Evolutionary conservation across 2,888 invertebrate genomes (phyloP).

Genomic region (Rhaphigaster nebulosa): DNA sequence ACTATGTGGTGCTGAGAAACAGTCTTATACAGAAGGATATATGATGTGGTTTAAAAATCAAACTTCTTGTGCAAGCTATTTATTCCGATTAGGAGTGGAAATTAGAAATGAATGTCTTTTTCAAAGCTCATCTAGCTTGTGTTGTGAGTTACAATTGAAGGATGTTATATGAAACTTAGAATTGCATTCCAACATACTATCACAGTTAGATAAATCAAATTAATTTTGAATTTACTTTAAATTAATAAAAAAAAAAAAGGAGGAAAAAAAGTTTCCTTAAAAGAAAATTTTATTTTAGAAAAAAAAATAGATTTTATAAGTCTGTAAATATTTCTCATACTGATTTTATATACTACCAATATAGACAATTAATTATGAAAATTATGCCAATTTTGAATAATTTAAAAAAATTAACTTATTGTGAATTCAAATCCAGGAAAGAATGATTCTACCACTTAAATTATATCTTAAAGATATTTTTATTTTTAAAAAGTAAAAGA

Average conservation of each 20-base stretch:
- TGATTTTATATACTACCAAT: neutral
- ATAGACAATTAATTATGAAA: neutral
- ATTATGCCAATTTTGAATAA: neutral
- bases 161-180: slow-evolving; percentile 10
- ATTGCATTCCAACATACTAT: slow-evolving; percentile 27
- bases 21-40: neutral
- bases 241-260: neutral
- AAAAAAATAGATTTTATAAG: neutral
- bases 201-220: slow-evolving; percentile 7
- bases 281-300: neutral
- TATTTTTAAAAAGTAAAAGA: slow-evolving; percentile 5
- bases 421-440: neutral
- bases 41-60: neutral
- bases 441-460: neutral
- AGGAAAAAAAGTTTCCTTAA: neutral
- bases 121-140: slow-evolving; percentile 2
- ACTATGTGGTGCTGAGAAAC: slow-evolving; percentile 57
- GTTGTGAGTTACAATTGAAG: neutral
- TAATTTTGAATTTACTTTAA: neutral
- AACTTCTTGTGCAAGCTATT: neutral
- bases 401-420: neutral
- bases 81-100: neutral
- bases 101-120: neutral
- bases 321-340: neutral
- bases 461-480: neutral